Base-by-base conservation (phyloP, 2,113 vertebrate genomes). In the Notarius lentiginosus region DNA sequence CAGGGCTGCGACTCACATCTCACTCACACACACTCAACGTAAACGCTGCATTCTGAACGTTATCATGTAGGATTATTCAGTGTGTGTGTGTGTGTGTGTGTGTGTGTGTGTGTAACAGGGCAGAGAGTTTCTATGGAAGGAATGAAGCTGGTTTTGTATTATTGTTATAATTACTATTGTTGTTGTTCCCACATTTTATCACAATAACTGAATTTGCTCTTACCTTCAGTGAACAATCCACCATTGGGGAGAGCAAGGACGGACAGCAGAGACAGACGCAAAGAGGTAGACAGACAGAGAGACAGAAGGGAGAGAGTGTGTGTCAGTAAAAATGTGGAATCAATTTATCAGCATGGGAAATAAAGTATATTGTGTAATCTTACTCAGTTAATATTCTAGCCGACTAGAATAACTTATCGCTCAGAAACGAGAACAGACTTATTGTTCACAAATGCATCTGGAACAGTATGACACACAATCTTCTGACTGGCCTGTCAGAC, bases 1-100 rank as follows among this genome's bases (percentile, higher is more conserved):
- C 75, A 77, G 75, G 75, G n/a, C 51, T 55, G 49, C n/a, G 34
- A 58, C 53, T 56, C 53, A 79, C 27, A 34, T 27, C 75, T 77
- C 55, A 60, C 55, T 27, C 75, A 79, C 76, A 79, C 76, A 79
- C 76, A 58, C 76, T 17, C 76, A 79, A 9, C 76, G 56, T 49
- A 53, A 22, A 22, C 6, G 27, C 20, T 22, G 41, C 49, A 22
- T 7, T 56, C n/a, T 5, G 51, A 20, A 15, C 18, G 49, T 14
- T 55, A 53, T 27, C 2, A 0, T 77, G 4, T 7, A 15, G 49
- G 22, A 77, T 51, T 22, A 24, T 22, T 51, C 20, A 9, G 20
- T 20, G 20, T 61, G 61, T 24, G 22, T 24, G 61, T 63, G 41
- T 24, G 66, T 70, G 27, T 30, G 1, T 70, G 66, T 15, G 12